phyloP scores from a whole-genome alignment of 2,113 vertebrate species.

The Myotis yumanensis region DNA sequence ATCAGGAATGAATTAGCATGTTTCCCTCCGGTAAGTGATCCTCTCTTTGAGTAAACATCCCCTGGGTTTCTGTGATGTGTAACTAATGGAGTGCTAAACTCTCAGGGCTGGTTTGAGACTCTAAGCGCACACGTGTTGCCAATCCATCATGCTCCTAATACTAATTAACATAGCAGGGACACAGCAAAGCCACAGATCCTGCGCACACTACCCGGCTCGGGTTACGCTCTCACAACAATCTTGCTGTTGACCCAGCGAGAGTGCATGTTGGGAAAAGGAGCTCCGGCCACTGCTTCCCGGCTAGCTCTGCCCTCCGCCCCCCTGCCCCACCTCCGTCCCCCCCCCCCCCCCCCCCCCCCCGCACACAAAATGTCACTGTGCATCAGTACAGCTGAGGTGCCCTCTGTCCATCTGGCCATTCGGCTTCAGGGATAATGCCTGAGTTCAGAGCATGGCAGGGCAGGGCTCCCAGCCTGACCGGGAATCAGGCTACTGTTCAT shows the following conservation, averaged over 20 bases:
- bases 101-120: slow-evolving; percentile 89
- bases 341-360: no score
- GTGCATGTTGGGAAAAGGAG: slow-evolving; percentile 62
- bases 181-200: slow-evolving; percentile 85
- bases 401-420: not conserved
- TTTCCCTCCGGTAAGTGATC: slow-evolving; percentile 86
- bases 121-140: slow-evolving; percentile 90
- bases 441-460: not conserved
- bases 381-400: not conserved
- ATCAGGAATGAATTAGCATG: slow-evolving; percentile 82
- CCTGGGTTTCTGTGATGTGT: slow-evolving; percentile 83
- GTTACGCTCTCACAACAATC: slow-evolving; percentile 84
- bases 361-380: not conserved
- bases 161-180: slow-evolving; percentile 96
- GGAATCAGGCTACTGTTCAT: not conserved
- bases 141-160: slow-evolving; percentile 91
- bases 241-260: slow-evolving; percentile 76
- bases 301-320: not conserved
- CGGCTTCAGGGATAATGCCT: not conserved
- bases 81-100: slow-evolving; percentile 89
- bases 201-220: slow-evolving; percentile 84
- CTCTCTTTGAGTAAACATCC: slow-evolving; percentile 87
- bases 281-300: slow-evolving; percentile 11
- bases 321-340: no score
- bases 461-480: not conserved